phyloP scores from a whole-genome alignment of 2,888 invertebrate species.

The Brenthis ino region DNA sequence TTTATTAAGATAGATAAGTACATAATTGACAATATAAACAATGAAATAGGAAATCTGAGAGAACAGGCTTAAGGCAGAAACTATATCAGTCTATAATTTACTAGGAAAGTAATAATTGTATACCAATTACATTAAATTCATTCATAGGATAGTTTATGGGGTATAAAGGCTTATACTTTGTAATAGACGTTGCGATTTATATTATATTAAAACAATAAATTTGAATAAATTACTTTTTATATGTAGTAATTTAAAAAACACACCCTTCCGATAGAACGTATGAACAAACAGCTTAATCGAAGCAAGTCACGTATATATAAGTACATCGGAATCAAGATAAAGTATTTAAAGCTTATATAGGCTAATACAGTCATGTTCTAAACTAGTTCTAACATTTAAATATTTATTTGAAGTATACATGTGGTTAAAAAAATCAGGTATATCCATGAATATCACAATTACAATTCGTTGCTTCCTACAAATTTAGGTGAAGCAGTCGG shows the following conservation, averaged over 20 bases:
- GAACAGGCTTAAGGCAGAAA: constrained; percentile 50
- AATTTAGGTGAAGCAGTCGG: constrained; percentile 41
- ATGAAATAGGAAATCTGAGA: constrained; percentile 43
- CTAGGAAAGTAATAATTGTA: constrained; percentile 38
- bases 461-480: constrained; percentile 46
- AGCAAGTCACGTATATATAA: constrained; percentile 16
- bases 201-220: neutral
- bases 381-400: constrained; percentile 38
- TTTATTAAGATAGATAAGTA: constrained; percentile 44
- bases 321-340: constrained; percentile 29
- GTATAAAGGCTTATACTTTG: constrained; percentile 14
- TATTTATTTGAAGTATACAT: constrained; percentile 30
- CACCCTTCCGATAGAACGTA: neutral
- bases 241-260: neutral
- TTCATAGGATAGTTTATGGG: constrained; percentile 29
- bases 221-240: neutral
- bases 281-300: constrained; percentile 11
- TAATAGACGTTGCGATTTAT: constrained; percentile 18
- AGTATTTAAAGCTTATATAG: constrained; percentile 41
- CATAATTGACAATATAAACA: constrained; percentile 47
- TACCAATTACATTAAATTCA: constrained; percentile 31
- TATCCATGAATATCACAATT: constrained; percentile 47
- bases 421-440: constrained; percentile 34
- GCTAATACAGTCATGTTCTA: constrained; percentile 37
- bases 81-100: constrained; percentile 56